phyloP scores from a whole-genome alignment of 2,113 vertebrate species.

The Bungarus multicinctus region DNA sequence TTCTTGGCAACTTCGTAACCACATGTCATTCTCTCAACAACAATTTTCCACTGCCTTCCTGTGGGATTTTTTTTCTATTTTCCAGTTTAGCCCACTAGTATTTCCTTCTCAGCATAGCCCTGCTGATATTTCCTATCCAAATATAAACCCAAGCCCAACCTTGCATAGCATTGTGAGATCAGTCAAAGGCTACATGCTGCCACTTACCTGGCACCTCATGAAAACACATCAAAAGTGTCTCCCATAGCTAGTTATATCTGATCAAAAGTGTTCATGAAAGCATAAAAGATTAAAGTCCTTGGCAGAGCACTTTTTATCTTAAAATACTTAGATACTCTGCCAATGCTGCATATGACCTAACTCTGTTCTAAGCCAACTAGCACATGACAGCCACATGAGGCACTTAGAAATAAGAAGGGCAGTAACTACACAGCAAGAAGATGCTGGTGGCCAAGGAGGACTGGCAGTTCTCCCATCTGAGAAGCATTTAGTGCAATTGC shows the following conservation, averaged over 20 bases:
- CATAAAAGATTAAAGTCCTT: neutral
- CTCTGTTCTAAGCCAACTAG: neutral
- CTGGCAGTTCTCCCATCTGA: neutral
- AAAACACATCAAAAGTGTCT: neutral
- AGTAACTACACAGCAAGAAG: neutral
- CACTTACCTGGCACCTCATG: neutral
- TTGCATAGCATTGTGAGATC: neutral
- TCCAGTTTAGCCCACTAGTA: neutral
- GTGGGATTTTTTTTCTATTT: neutral
- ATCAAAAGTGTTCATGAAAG: neutral
- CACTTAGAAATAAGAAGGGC: neutral
- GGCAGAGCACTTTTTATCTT: neutral
- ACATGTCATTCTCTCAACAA: neutral
- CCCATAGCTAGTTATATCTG: neutral
- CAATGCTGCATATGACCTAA: neutral
- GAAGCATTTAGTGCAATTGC: neutral
- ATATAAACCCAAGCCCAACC: neutral
- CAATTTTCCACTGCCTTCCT: neutral
- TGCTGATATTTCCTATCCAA: neutral
- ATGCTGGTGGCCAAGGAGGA: neutral
- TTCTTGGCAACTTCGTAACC: neutral
- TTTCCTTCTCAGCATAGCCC: neutral
- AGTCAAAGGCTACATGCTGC: neutral
- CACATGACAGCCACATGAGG: neutral
- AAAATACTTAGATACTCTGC: neutral